Percentiles rank a stretch among this genome's conserved stretches.
These are phyloP conservation scores for Druceiella hillmani DNA, from an alignment of 2,888 invertebrate species.

Conservation along the genomic window DNA sequence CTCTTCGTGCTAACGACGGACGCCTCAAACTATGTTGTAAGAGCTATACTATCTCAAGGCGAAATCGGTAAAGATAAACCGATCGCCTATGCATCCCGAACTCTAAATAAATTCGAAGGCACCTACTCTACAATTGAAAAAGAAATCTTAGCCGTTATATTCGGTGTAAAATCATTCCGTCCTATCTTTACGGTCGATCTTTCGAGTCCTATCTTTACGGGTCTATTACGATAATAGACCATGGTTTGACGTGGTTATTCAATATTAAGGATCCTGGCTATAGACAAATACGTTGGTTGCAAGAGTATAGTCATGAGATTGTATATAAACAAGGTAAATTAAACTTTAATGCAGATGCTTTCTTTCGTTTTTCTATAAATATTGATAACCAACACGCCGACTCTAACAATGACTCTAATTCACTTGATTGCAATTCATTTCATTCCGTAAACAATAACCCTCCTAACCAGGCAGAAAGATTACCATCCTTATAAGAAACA, in stretches of 20 bases:
- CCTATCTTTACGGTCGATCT: constrained; percentile 27
- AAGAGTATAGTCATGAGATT: constrained; percentile 27
- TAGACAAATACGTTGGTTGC: constrained; percentile 26
- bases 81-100: constrained; percentile 27
- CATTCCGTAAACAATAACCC: too few relatives aligned
- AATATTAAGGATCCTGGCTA: constrained; percentile 24
- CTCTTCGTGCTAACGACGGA: constrained; percentile 27
- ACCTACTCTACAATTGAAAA: constrained; percentile 26
- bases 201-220: constrained; percentile 26
- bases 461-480: too few relatives aligned
- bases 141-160: constrained; percentile 26
- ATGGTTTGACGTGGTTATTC: constrained; percentile 25
- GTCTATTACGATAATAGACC: constrained; percentile 26
- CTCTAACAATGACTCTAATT: too few relatives aligned
- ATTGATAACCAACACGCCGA: too few relatives aligned
- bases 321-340: constrained; percentile 22
- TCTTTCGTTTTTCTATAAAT: too few relatives aligned
- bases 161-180: constrained; percentile 24
- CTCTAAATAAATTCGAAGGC: constrained; percentile 23
- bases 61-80: constrained; percentile 22
- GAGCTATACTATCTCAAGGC: constrained; percentile 24
- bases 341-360: constrained; percentile 20
- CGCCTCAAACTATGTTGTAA: constrained; percentile 24
- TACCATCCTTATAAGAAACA: too few relatives aligned
- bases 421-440: too few relatives aligned